Evolutionary conservation across 2,888 invertebrate species (phyloP).

Genomic region (Ligdia adustata): DNA sequence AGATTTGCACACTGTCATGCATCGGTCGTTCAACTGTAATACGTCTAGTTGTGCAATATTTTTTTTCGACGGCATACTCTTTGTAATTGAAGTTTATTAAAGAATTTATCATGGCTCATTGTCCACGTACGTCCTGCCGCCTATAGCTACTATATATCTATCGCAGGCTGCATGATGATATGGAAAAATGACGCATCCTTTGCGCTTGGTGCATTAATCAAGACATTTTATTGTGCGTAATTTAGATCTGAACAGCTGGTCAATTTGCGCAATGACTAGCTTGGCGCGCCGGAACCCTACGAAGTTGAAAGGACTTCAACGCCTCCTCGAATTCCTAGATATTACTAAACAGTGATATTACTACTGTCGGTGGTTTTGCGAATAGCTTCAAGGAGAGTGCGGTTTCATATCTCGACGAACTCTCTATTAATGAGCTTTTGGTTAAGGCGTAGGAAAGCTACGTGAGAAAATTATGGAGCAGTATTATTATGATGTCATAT

Average conservation of each 20-base stretch:
- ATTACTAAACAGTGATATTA: too few species aligned
- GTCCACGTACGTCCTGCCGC: constrained; percentile 23
- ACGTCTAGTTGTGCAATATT: constrained; percentile 30
- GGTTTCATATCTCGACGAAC: too few species aligned
- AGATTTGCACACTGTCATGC: constrained; percentile 36
- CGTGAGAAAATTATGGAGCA: too few species aligned
- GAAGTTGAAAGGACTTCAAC: not conserved
- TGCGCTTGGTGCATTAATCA: constrained; percentile 32
- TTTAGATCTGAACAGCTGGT: constrained; percentile 20
- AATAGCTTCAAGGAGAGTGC: too few species aligned
- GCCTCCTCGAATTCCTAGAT: too few species aligned
- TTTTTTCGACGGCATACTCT: constrained; percentile 28
- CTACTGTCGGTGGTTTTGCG: too few species aligned
- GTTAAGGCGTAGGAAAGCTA: too few species aligned
- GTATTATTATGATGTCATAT: too few species aligned
- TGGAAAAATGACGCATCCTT: constrained; percentile 29
- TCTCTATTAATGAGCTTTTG: too few species aligned
- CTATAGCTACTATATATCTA: constrained; percentile 14
- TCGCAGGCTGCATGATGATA: constrained; percentile 28
- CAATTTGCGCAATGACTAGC: constrained; percentile 8
- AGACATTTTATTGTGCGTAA: constrained; percentile 31
- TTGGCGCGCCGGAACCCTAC: not conserved
- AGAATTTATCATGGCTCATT: constrained; percentile 33
- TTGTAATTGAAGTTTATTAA: constrained; percentile 36
- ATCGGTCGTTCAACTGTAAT: constrained; percentile 26